Evolutionary conservation across 1,140 invertebrate species (phyloP), one percentile per base, ranked within the genome.

Genomic region (Caerostris extrusa): DNA sequence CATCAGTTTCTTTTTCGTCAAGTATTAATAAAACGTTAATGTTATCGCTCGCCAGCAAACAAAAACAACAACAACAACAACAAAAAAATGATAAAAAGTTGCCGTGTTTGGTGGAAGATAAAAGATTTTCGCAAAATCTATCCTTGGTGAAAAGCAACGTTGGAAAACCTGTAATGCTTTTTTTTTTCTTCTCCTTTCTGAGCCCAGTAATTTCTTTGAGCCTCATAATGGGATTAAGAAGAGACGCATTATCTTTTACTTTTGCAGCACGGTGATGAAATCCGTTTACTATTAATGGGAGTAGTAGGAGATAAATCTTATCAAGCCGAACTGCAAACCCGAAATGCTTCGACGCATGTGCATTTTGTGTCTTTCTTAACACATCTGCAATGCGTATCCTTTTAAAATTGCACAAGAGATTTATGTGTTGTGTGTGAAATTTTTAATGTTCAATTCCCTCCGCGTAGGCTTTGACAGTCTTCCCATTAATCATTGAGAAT

Each of bases 221-320:
- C 12, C 17, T 55, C 2, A 83, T 83, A 83, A 83, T 83, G 81
- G 81, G 56, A 83, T 83, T 83, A 83, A 57, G 53, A 17, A 57
- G 81, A n/a, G 12, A 56, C 7, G 53, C 56, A 56, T 55, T 57
- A 83, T 83, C 56, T 57, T 10, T 14, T 7, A 34, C 34, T 34
- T 34, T 34, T 34, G 2, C 50, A 4, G 2, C 10, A n/a, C 81
- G 7, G 0, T 55, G 56, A 64, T 87, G 17, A 87, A 87, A 87
- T 61, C 85, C 60, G 19, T 87, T 87, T 87, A 87, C 85, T 87
- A 87, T 87, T 87, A 87, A 87, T 87, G 85, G 58, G 17, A 57
- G n/a, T 17, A 34, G 34, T 34, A 87, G 34, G n/a, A 87, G 56
- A 83, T 83, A 56, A 83, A 56, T 71, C 34, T 71, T 85, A 58